Percentiles rank a stretch among this genome's conserved stretches.
Evolutionary conservation across 2,888 invertebrate species (phyloP).

Genomic region (Stenotaenia linearis): DNA sequence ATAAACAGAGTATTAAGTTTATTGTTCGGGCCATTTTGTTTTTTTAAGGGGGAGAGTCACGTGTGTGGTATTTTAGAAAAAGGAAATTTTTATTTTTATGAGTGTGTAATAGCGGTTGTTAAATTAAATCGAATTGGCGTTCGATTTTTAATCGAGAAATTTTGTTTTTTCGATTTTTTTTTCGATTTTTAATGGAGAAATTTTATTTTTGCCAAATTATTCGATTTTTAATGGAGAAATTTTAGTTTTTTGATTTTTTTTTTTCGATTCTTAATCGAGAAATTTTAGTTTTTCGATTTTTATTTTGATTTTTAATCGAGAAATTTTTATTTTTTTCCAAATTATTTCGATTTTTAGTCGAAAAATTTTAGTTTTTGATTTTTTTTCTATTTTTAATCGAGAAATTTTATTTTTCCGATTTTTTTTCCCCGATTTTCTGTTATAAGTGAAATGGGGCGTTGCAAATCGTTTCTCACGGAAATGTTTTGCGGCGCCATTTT

Average conservation of each 20-base stretch:
- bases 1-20: constrained; percentile 15
- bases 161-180: no score
- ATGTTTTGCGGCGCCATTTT: background rate
- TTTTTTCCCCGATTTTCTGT: background rate
- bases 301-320: no score
- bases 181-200: no score
- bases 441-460: background rate
- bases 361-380: no score
- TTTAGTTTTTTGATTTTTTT: no score
- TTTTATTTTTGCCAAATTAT: no score
- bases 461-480: background rate
- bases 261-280: no score
- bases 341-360: no score
- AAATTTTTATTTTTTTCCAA: no score
- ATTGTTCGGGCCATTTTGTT: background rate
- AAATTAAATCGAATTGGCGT: background rate
- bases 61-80: constrained; percentile 6
- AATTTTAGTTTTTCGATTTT: no score
- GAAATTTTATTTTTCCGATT: background rate
- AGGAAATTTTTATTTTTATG: background rate
- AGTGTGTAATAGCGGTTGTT: background rate
- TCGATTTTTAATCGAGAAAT: background rate
- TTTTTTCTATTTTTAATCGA: no score
- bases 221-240: no score
- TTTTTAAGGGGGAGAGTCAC: constrained; percentile 14